These are phyloP conservation scores for Fragum sueziense DNA, from an alignment of 2,888 invertebrate species.

Conservation along the genomic window DNA sequence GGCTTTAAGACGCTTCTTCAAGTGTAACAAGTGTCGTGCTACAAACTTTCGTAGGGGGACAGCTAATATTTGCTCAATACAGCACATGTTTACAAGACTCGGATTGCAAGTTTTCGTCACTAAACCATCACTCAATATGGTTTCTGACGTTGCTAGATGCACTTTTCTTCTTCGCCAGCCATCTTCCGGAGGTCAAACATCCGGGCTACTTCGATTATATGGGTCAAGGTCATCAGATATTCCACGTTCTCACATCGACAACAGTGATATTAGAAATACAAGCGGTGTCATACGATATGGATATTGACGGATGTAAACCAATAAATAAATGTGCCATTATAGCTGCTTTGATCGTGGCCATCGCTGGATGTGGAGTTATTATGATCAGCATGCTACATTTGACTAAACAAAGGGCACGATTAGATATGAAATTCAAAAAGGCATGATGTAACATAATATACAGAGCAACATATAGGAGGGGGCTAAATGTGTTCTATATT, in stretches of 20 bases:
- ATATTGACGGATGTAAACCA: neutral
- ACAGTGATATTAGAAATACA: slow-evolving; percentile 49
- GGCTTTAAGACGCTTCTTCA: too few species aligned
- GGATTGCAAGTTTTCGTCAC: slow-evolving; percentile 49
- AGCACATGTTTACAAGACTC: slow-evolving; percentile 52
- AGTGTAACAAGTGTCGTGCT: slow-evolving; percentile 55
- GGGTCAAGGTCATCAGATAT: slow-evolving; percentile 74
- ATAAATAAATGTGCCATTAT: neutral
- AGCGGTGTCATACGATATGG: slow-evolving; percentile 19
- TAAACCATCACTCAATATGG: slow-evolving; percentile 63
- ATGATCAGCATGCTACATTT: neutral
- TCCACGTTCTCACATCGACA: slow-evolving; percentile 63
- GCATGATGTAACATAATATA: too few species aligned
- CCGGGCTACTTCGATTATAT: slow-evolving; percentile 67
- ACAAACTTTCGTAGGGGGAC: slow-evolving; percentile 47
- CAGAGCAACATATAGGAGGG: too few species aligned
- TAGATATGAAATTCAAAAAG: neutral
- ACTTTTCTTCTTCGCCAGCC: slow-evolving; percentile 66
- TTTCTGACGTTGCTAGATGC: slow-evolving; percentile 59
- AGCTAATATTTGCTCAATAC: slow-evolving; percentile 58
- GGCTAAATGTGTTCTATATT: too few species aligned
- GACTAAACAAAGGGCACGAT: neutral
- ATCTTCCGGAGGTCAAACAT: slow-evolving; percentile 64
- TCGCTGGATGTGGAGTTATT: neutral
- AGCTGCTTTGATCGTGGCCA: neutral